Percentiles rank a stretch among this genome's conserved stretches.
Conservation (phyloP, 1,140 invertebrate species). For the Antheraea pernyi region DNA sequence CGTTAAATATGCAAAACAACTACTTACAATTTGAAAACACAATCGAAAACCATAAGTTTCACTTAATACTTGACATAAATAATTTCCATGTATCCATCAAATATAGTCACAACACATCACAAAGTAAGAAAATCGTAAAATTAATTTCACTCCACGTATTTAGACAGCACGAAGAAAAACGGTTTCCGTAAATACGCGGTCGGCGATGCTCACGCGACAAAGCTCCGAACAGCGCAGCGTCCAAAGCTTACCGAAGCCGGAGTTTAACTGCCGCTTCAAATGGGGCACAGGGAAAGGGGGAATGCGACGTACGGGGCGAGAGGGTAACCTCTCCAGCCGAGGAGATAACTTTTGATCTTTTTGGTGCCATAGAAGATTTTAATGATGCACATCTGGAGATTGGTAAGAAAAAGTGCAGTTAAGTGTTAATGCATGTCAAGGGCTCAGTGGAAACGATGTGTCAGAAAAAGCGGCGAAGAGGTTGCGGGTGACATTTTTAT, state of each 20-base stretch:
- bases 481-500: slow-evolving; percentile 74
- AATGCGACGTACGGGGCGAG: slow-evolving; percentile 32
- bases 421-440: slow-evolving; percentile 78
- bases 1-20: neutral
- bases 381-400: slow-evolving; percentile 74
- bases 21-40: slow-evolving; percentile 44
- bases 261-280: slow-evolving; percentile 50
- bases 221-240: slow-evolving; percentile 6
- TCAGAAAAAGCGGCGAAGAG: slow-evolving; percentile 56
- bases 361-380: slow-evolving; percentile 74
- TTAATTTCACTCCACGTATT: slow-evolving; percentile 63
- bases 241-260: slow-evolving; percentile 45
- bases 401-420: slow-evolving; percentile 66
- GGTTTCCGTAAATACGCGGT: slow-evolving; percentile 23
- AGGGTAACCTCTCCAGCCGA: slow-evolving; percentile 55
- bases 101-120: slow-evolving; percentile 49
- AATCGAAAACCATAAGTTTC: slow-evolving; percentile 42
- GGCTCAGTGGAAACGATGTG: slow-evolving; percentile 68
- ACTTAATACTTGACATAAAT: slow-evolving; percentile 33
- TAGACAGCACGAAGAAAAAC: neutral
- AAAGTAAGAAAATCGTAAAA: slow-evolving; percentile 34
- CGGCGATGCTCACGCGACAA: neutral
- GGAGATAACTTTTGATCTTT: slow-evolving; percentile 78
- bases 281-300: slow-evolving; percentile 46
- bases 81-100: slow-evolving; percentile 9